phyloP scores from a whole-genome alignment of 2,113 vertebrate genomes.

The Chionomys nivalis region DNA sequence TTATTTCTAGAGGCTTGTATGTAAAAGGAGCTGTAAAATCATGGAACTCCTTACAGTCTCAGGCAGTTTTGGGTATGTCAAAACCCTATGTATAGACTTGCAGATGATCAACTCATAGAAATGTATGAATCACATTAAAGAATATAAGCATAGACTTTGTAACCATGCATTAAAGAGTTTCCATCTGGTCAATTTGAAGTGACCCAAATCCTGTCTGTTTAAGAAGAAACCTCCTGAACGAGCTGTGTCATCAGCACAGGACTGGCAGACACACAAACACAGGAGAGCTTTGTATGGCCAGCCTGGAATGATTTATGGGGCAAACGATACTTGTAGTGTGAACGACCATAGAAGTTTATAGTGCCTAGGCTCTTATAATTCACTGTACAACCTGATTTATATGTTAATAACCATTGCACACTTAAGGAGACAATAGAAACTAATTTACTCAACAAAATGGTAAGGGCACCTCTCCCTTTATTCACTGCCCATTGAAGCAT shows the following conservation, averaged over 20 bases:
- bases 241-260: neutral
- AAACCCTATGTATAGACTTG: neutral
- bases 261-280: neutral
- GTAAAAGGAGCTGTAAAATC: neutral
- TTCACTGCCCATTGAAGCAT: neutral
- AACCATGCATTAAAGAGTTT: neutral
- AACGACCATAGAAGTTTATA: neutral
- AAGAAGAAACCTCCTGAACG: neutral
- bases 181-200: neutral
- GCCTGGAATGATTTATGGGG: neutral
- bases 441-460: constrained; percentile 6
- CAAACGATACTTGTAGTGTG: constrained; percentile 15
- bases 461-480: neutral
- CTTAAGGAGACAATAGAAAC: constrained; percentile 37
- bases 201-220: neutral
- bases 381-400: constrained; percentile 24
- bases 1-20: neutral
- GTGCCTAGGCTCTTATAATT: constrained; percentile 25
- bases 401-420: neutral
- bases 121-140: neutral
- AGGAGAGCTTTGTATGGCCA: neutral
- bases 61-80: neutral
- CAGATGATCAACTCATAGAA: neutral
- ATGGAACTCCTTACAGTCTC: neutral
- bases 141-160: neutral